Percentiles rank a stretch among this genome's conserved stretches.
Conservation (phyloP, 1,140 invertebrate genomes). For the Scaptomyza pallida region DNA sequence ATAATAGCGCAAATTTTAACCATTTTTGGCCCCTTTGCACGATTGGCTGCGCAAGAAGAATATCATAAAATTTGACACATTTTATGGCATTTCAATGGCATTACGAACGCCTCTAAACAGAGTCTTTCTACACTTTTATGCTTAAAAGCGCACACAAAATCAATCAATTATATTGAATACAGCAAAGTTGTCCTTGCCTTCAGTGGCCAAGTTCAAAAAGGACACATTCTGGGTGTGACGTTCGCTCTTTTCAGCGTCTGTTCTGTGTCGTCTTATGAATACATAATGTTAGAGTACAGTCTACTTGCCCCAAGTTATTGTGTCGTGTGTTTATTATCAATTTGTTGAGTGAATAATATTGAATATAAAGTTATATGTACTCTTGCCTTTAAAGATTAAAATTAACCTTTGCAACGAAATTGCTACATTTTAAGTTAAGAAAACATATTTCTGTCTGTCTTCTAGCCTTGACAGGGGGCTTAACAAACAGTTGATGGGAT, state of each 20-base stretch:
- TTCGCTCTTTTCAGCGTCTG: neutral
- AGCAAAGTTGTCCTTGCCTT: neutral
- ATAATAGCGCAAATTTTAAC: neutral
- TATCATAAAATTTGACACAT: constrained; percentile 27
- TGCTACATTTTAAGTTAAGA: too few species aligned
- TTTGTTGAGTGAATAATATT: neutral
- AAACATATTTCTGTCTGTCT: too few species aligned
- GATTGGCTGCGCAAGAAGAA: constrained; percentile 24
- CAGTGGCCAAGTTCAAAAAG: neutral
- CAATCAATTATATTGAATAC: constrained; percentile 26
- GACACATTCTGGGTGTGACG: neutral
- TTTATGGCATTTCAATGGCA: constrained; percentile 11
- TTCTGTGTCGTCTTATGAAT: neutral
- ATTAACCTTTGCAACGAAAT: too few species aligned
- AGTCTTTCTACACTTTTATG: constrained; percentile 26
- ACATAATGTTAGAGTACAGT: neutral
- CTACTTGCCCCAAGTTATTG: neutral
- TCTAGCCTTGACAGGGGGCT: neutral
- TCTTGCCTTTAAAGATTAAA: too few species aligned
- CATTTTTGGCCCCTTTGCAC: constrained; percentile 1
- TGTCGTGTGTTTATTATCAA: neutral
- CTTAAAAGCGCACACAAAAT: constrained; percentile 22
- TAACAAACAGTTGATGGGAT: neutral
- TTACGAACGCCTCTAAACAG: constrained; percentile 11
- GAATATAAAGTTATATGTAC: too few species aligned